phyloP scores from a whole-genome alignment of 2,113 vertebrate genomes.

The Neofelis nebulosa region DNA sequence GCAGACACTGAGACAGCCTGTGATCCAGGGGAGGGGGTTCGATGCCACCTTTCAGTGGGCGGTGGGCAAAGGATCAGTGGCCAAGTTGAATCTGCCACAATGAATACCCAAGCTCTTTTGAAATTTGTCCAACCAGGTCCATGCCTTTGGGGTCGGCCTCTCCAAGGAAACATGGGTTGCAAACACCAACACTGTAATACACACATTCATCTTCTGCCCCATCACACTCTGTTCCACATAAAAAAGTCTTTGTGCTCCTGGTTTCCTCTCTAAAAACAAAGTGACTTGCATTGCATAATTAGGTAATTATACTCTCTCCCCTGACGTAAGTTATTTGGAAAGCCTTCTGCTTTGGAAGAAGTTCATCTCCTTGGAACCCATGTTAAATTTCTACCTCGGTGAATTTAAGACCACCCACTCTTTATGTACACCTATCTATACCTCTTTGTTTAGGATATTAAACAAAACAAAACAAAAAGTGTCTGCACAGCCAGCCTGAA shows the following conservation, averaged over 20 bases:
- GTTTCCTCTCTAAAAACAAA: neutral
- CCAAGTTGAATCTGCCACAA: neutral
- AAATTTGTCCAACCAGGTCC: no score
- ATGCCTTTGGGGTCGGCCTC: neutral
- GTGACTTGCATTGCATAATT: neutral
- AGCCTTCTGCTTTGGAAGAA: neutral
- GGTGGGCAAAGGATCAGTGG: rapidly evolving
- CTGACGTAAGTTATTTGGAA: neutral
- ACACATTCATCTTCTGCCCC: neutral
- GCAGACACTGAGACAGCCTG: neutral
- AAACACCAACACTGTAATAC: rapidly evolving
- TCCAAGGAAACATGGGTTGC: rapidly evolving
- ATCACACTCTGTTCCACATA: neutral
- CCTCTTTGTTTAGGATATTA: neutral
- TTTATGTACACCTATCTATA: neutral
- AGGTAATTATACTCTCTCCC: neutral
- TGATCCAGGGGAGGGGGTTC: no score
- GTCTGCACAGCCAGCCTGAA: neutral
- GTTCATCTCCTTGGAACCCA: neutral
- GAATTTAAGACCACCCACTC: constrained; percentile 11
- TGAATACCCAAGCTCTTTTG: neutral
- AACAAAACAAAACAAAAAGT: neutral
- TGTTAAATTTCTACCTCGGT: neutral
- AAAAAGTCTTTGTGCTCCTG: neutral
- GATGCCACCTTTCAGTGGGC: rapidly evolving